Evolutionary conservation across 2,888 invertebrate genomes (phyloP), one percentile per base, ranked within the genome.

Genomic region (Drosophila mimica): DNA sequence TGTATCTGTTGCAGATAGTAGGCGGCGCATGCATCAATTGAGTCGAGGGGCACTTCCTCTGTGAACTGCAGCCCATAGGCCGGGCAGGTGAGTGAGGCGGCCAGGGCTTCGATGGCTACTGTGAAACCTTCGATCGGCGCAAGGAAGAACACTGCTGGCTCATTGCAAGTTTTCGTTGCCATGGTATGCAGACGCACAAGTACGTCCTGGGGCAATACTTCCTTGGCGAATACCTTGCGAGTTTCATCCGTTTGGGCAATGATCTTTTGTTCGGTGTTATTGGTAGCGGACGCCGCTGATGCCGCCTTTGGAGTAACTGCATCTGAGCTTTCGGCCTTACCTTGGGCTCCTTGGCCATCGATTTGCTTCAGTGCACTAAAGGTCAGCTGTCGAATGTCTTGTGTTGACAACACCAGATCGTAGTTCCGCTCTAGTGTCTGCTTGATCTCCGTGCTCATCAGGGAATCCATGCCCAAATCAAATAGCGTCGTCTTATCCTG

Each of bases 361-460:
- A 93, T 94, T 91, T 95, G 95, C 38, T 95, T 94, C 57, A 98
- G 94, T 84, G 95, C 95, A 38, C 95, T 96, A 89, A 98, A 96
- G 0, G 97, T 98, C 59, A 98, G 94, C 67, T 94, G 95, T 75
- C 99, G 95, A 86, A 99, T 98, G 93, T 99, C 98, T 93, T 98
- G 97, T 82, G 98, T 97, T 71, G 97, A 96, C 70, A 99, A 94
- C 28, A 97, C 96, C 64, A 99, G 93, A 93, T 99, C 99, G 93
- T 96, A 98, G 91, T 97, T 97, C 62, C 98, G 95, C 93, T 99
- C 99, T 58, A 99, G 94, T 0, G 97, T 97, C 94, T 99, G 99
- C 93, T 99, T 99, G 91, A 99, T 98, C 94, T 99, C 99, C 4
- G 99, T 98, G 62, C 99, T 99, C 99, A 99, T 99, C 79, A 99